A percentile compares a stretch with the other conserved stretches of the same genome.
phyloP scores from a whole-genome alignment of 2,113 vertebrate genomes.

The Maccullochella peelii region DNA sequence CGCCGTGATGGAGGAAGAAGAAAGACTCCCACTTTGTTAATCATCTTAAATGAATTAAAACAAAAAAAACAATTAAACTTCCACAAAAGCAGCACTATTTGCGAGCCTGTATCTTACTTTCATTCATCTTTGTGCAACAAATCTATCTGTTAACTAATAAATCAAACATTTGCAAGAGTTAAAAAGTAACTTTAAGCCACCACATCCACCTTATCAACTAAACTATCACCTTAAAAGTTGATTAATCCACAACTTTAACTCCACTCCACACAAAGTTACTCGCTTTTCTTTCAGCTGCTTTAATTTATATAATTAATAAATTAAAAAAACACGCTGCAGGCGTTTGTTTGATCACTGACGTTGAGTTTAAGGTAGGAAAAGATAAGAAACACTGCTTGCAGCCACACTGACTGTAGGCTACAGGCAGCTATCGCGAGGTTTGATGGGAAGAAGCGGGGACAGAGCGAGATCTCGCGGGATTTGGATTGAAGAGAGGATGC shows the following conservation, averaged over 20 bases:
- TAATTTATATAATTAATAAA: neutral
- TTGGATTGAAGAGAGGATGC: slow-evolving; percentile 39
- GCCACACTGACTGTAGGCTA: slow-evolving; percentile 30
- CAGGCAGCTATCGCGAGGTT: slow-evolving; percentile 45
- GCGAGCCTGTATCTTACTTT: neutral
- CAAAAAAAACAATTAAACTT: neutral
- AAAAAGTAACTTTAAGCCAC: neutral
- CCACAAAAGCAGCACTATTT: neutral
- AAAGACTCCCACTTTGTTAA: neutral
- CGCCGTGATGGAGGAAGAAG: slow-evolving; percentile 30
- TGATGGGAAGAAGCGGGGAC: rapidly evolving
- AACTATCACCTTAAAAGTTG: neutral
- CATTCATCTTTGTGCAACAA: neutral
- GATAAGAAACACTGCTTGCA: slow-evolving; percentile 40
- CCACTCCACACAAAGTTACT: rapidly evolving
- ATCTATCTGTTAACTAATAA: rapidly evolving
- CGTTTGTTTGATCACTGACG: neutral
- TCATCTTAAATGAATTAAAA: neutral
- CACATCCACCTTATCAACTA: neutral
- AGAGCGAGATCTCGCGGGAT: slow-evolving; percentile 23
- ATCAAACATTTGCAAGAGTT: rapidly evolving
- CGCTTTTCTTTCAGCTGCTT: rapidly evolving
- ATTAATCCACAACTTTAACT: neutral
- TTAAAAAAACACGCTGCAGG: neutral
- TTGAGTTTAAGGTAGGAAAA: slow-evolving; percentile 5